Percentiles rank a stretch among this genome's conserved stretches.
Evolutionary conservation across 1,140 invertebrate genomes (phyloP).

Genomic region (Brachionus paranguensis): DNA sequence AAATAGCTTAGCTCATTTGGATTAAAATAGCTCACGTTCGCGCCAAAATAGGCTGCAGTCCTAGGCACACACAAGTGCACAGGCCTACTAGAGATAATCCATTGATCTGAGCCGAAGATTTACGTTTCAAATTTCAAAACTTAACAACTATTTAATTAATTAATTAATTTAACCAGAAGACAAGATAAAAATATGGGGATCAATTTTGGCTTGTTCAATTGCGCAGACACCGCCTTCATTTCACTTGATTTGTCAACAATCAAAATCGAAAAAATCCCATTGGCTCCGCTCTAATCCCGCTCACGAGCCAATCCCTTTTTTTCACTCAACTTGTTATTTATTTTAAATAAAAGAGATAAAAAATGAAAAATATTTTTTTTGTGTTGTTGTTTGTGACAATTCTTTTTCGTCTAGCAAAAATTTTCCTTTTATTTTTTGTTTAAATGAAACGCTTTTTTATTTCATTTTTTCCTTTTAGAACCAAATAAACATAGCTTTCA

Average conservation of each 20-base stretch:
- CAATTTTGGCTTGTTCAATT: background rate
- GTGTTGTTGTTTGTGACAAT: too few relatives aligned
- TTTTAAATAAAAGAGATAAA: conserved; percentile 16
- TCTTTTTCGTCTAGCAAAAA: background rate
- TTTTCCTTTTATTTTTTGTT: background rate
- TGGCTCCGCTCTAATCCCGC: background rate
- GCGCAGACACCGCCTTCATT: background rate
- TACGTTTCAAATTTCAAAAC: conserved; percentile 13
- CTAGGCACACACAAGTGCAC: background rate
- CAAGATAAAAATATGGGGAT: background rate
- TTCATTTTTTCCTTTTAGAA: background rate
- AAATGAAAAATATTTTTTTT: conserved; percentile 30
- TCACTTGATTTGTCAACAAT: conserved; percentile 33
- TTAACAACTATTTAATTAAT: conserved; percentile 5
- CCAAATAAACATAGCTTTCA: background rate
- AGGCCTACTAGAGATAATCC: conserved; percentile 19
- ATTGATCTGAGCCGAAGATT: background rate
- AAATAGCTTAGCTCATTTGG: background rate
- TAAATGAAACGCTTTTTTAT: background rate
- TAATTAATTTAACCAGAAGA: conserved; percentile 18
- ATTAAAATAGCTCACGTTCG: conserved; percentile 29
- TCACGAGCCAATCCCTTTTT: background rate
- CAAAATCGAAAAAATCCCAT: background rate
- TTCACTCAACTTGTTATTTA: background rate
- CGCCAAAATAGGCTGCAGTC: background rate